phyloP scores from a whole-genome alignment of 2,113 vertebrate species.

The Alectura lathami region DNA sequence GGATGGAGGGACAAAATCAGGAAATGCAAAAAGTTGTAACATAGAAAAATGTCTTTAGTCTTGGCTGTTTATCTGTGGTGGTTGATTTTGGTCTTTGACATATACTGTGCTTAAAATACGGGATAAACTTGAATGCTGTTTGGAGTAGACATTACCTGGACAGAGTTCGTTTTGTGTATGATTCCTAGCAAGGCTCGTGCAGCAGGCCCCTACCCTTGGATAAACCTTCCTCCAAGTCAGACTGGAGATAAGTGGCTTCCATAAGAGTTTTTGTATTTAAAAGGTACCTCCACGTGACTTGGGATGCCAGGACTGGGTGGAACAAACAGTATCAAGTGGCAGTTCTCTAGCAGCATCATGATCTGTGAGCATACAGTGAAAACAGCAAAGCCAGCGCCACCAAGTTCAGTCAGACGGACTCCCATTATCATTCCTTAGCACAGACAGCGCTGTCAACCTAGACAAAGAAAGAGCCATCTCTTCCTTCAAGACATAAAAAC shows the following conservation, averaged over 20 bases:
- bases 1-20: neutral
- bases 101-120: neutral
- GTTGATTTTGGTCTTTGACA: neutral
- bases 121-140: neutral
- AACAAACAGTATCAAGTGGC: neutral
- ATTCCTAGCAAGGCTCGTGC: neutral
- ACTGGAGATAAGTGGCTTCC: neutral
- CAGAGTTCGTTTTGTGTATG: neutral
- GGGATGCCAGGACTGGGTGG: neutral
- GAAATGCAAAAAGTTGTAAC: neutral
- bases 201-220: neutral
- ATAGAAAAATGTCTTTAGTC: neutral
- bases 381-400: neutral
- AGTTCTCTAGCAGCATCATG: neutral
- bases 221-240: neutral
- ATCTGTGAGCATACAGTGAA: neutral
- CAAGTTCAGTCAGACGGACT: neutral
- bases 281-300: neutral
- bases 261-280: neutral
- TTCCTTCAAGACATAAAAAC: neutral
- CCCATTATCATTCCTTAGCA: neutral
- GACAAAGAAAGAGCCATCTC: neutral
- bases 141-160: accelerated
- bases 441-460: neutral
- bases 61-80: neutral